phyloP scores from a whole-genome alignment of 2,113 vertebrate genomes.

The Gallinago paraguaiae region DNA sequence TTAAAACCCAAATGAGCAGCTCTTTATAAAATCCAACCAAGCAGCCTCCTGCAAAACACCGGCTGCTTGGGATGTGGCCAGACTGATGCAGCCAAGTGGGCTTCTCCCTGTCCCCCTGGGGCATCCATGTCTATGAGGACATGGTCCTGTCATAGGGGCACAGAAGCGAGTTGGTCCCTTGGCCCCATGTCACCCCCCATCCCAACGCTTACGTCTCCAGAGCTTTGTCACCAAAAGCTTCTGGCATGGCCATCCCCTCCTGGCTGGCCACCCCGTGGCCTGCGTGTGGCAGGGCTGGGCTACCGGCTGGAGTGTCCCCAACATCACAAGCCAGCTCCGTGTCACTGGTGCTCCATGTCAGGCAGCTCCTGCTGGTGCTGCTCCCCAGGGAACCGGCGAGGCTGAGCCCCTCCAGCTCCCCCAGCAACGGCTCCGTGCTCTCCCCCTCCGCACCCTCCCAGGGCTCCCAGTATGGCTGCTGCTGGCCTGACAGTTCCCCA shows the following conservation, averaged over 20 bases:
- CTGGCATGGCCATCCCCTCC: not conserved
- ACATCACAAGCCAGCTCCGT: not conserved
- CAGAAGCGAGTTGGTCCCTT: too few species aligned
- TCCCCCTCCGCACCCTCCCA: not conserved
- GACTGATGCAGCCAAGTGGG: not conserved
- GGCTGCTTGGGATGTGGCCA: not conserved
- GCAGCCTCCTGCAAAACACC: not conserved
- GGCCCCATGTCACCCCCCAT: not conserved
- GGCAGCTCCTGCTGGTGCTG: not conserved
- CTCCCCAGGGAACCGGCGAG: not conserved
- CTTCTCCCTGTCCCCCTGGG: not conserved
- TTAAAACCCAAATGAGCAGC: not conserved
- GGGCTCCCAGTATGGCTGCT: not conserved
- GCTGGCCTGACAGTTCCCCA: not conserved
- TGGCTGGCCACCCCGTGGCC: too few species aligned
- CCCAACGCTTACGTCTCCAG: not conserved
- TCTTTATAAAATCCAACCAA: not conserved
- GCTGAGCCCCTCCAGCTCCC: not conserved
- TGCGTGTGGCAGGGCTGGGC: not conserved
- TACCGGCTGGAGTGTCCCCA: not conserved
- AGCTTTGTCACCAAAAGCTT: not conserved
- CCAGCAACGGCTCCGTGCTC: not conserved
- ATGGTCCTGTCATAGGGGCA: rapidly evolving
- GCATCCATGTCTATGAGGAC: not conserved
- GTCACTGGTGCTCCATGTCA: rapidly evolving